phyloP scores from a whole-genome alignment of 1,140 invertebrate genomes.

The Drosophila bipectinata region DNA sequence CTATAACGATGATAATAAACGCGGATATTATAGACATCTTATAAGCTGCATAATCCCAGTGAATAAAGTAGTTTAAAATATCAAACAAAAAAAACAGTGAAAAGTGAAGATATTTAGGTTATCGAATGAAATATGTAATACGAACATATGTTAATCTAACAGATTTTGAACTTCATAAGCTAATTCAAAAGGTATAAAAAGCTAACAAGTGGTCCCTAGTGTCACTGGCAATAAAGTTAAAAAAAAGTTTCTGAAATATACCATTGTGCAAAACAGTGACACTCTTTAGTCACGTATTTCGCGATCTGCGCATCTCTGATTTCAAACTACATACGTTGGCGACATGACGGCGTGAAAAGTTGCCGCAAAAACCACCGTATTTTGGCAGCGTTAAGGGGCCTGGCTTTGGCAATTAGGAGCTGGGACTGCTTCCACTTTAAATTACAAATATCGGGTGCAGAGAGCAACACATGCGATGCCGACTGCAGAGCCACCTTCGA shows the following conservation, averaged over 20 bases:
- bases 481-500: slow-evolving; percentile 11
- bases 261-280: neutral
- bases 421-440: slow-evolving; percentile 11
- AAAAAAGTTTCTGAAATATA: no score
- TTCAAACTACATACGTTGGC: slow-evolving; percentile 4
- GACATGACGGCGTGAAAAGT: slow-evolving; percentile 42
- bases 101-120: no score
- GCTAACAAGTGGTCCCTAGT: no score
- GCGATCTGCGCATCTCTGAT: neutral
- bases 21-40: neutral
- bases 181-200: no score
- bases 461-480: slow-evolving; percentile 48
- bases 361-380: slow-evolving; percentile 13
- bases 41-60: no score
- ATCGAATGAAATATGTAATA: no score
- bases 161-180: no score
- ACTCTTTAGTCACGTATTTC: neutral
- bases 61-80: no score
- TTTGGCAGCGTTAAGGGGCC: slow-evolving; percentile 16
- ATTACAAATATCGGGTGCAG: slow-evolving; percentile 3
- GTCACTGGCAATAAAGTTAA: no score
- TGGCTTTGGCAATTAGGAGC: slow-evolving; percentile 23
- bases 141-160: no score
- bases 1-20: neutral
- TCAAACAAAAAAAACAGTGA: neutral